Evolutionary conservation across 2,888 invertebrate genomes (phyloP).

Genomic region (Drosophila niveifrons): DNA sequence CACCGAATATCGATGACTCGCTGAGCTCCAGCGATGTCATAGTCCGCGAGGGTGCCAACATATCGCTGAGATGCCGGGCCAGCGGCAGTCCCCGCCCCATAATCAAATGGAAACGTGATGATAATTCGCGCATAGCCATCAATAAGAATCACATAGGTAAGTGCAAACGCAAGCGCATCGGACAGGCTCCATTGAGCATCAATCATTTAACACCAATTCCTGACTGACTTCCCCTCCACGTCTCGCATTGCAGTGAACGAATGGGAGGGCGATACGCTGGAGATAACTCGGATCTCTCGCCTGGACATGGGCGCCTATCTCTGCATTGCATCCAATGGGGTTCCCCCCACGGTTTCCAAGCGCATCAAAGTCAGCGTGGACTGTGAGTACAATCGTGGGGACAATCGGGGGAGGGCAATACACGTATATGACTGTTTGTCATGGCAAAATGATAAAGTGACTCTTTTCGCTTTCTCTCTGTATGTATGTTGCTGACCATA

Average conservation of each 20-base stretch:
- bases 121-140: slow-evolving; percentile 94
- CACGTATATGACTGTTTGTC: slow-evolving; percentile 28
- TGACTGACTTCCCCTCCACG: neutral
- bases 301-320: slow-evolving; percentile 96
- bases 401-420: neutral
- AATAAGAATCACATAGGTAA: slow-evolving; percentile 93
- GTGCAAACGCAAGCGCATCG: slow-evolving; percentile 56
- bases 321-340: slow-evolving; percentile 95
- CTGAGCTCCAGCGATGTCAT: slow-evolving; percentile 95
- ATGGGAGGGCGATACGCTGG: slow-evolving; percentile 94
- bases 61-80: slow-evolving; percentile 94
- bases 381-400: slow-evolving; percentile 89
- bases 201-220: slow-evolving; percentile 69
- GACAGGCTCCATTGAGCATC: slow-evolving; percentile 53
- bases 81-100: slow-evolving; percentile 94
- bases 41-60: slow-evolving; percentile 95
- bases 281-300: slow-evolving; percentile 93
- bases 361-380: slow-evolving; percentile 97
- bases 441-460: slow-evolving; percentile 56
- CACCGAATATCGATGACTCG: slow-evolving; percentile 96
- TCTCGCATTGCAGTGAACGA: slow-evolving; percentile 88
- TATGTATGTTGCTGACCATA: slow-evolving; percentile 15
- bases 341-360: slow-evolving; percentile 96
- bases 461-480: slow-evolving; percentile 7
- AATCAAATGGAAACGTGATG: slow-evolving; percentile 96